Evolutionary conservation across 2,797 vertebrate genomes (phyloP).

Genomic region (Gambusia yucatana): DNA sequence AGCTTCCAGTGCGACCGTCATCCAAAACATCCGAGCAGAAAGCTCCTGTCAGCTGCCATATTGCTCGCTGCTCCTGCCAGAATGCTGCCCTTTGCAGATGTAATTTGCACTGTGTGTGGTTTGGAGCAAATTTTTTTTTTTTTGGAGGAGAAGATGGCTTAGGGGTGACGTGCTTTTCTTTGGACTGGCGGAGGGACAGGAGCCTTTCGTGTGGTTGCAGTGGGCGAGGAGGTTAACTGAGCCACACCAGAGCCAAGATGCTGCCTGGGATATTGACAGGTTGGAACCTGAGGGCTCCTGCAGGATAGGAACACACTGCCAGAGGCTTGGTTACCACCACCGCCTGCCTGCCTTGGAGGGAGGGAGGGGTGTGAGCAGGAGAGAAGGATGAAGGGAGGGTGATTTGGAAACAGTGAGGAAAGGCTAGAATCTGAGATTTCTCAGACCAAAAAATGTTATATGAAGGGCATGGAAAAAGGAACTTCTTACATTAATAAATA

Average conservation of each 20-base stretch:
- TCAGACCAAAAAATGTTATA: slow-evolving; percentile 18
- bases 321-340: slow-evolving; percentile 82
- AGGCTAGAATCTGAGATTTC: slow-evolving; percentile 47
- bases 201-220: slow-evolving; percentile 67
- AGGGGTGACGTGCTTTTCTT: slow-evolving; percentile 49
- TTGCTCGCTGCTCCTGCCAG: slow-evolving; percentile 63
- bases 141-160: slow-evolving; percentile 11
- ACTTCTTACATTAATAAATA: not conserved
- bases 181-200: slow-evolving; percentile 66
- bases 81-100: slow-evolving; percentile 73
- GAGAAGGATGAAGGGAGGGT: slow-evolving; percentile 38
- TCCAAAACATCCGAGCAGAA: slow-evolving; percentile 67
- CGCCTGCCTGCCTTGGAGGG: slow-evolving; percentile 70
- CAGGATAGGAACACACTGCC: slow-evolving; percentile 87
- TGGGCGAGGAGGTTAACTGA: slow-evolving; percentile 81
- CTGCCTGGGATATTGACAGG: slow-evolving; percentile 85
- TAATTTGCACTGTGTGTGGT: slow-evolving; percentile 45
- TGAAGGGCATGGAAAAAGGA: slow-evolving; percentile 5
- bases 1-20: slow-evolving; percentile 63
- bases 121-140: slow-evolving; percentile 34
- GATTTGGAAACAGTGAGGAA: slow-evolving; percentile 44
- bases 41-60: slow-evolving; percentile 69
- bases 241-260: slow-evolving; percentile 71
- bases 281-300: slow-evolving; percentile 87
- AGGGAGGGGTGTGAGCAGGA: slow-evolving; percentile 56